Evolutionary conservation across 2,797 vertebrate genomes (phyloP).

Genomic region (Poeciliopsis presidionis): DNA sequence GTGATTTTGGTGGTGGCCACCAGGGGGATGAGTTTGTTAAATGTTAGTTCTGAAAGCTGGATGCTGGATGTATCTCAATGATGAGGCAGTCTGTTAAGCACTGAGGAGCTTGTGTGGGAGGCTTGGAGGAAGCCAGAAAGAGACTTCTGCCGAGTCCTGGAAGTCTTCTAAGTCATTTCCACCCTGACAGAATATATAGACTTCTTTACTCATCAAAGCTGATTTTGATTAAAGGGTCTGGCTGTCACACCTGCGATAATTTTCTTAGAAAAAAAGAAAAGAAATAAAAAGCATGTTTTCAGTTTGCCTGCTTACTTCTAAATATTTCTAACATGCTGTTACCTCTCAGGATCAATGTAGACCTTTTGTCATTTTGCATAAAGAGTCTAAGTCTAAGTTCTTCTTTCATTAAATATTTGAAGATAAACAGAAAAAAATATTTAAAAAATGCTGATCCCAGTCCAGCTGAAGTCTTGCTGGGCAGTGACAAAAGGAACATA

Average conservation of each 20-base stretch:
- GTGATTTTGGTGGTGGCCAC: conserved; percentile 58
- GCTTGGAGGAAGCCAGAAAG: background rate
- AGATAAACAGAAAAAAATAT: background rate
- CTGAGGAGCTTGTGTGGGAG: background rate
- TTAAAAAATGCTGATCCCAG: background rate
- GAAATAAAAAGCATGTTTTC: background rate
- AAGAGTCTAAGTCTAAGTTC: background rate
- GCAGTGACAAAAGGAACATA: background rate
- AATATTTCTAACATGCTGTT: background rate
- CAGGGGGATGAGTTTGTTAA: conserved; percentile 61
- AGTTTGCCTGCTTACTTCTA: background rate
- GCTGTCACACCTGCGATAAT: background rate
- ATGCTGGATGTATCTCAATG: conserved; percentile 17
- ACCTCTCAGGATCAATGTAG: background rate
- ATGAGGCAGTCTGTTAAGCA: conserved; percentile 11
- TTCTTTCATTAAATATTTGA: background rate
- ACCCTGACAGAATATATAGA: background rate
- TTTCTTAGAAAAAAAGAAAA: background rate
- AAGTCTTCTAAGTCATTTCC: background rate
- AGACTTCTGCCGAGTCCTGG: background rate
- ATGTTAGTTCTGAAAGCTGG: conserved; percentile 18
- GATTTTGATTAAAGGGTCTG: background rate
- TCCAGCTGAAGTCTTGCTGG: background rate
- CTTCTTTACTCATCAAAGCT: background rate
- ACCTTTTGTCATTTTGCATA: background rate